A percentile compares a stretch with the other conserved stretches of the same genome.
These are phyloP conservation scores for Lordiphosa andalusiaca DNA, from an alignment of 2,888 invertebrate species.

Conservation along the genomic window DNA sequence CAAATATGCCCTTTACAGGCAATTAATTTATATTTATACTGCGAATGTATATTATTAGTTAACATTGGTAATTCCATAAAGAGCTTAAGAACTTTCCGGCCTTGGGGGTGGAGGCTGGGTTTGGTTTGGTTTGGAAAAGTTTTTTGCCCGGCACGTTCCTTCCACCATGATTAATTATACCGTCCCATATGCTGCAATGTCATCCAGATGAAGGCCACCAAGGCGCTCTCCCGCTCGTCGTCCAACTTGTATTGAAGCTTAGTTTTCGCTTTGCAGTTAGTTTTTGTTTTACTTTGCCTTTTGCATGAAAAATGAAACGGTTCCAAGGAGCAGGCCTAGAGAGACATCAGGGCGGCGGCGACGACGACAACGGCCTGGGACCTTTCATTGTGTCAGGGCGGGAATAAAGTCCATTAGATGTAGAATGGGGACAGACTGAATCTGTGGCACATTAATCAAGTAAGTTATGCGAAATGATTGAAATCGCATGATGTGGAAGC, in stretches of 20 bases:
- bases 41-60: not conserved
- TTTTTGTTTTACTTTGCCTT: conserved; percentile 10
- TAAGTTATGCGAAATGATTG: conserved; percentile 63
- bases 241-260: conserved; percentile 52
- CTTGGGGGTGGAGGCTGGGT: conserved; percentile 6
- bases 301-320: conserved; percentile 58
- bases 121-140: too few relatives aligned
- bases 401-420: conserved; percentile 42
- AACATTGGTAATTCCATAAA: conserved; percentile 36
- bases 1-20: conserved; percentile 59
- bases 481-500: conserved; percentile 41
- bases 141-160: conserved; percentile 53
- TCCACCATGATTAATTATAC: conserved; percentile 62
- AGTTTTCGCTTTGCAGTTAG: conserved; percentile 31
- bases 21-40: conserved; percentile 41
- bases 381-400: conserved; percentile 46
- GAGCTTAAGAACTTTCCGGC: conserved; percentile 33
- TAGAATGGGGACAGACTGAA: conserved; percentile 7
- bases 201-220: conserved; percentile 39
- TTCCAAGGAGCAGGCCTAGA: conserved; percentile 13
- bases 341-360: conserved; percentile 17
- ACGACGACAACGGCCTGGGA: not conserved
- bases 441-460: conserved; percentile 57
- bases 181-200: conserved; percentile 64
- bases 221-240: conserved; percentile 15